Percentiles rank a stretch among this genome's conserved stretches.
phyloP scores from a whole-genome alignment of 1,140 invertebrate species.

The Nilaparvata lugens region DNA sequence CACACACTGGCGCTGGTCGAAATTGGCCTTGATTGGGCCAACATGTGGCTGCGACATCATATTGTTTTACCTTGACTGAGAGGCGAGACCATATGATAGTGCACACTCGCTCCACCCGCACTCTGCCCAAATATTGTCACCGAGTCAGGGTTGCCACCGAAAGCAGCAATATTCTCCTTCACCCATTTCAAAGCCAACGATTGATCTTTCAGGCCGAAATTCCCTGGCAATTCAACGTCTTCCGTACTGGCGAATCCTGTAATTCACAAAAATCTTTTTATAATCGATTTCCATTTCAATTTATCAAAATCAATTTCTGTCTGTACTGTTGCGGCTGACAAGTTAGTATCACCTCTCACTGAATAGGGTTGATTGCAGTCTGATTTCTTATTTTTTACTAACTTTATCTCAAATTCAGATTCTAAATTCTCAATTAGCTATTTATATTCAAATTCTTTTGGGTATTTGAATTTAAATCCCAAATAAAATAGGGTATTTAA shows the following conservation, averaged over 20 bases:
- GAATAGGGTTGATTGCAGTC: too few relatives aligned
- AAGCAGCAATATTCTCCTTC: conserved; percentile 16
- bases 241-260: conserved; percentile 21
- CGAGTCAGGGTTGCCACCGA: conserved; percentile 16
- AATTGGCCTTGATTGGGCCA: too few relatives aligned
- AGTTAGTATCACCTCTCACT: not conserved
- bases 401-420: too few relatives aligned
- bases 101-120: conserved; percentile 17
- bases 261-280: not conserved
- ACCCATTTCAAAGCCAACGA: conserved; percentile 19
- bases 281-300: too few relatives aligned
- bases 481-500: too few relatives aligned
- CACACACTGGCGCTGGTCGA: too few relatives aligned
- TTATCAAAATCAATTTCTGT: too few relatives aligned
- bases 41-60: too few relatives aligned
- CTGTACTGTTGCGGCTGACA: not conserved
- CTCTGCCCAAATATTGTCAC: conserved; percentile 15
- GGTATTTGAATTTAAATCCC: too few relatives aligned
- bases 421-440: too few relatives aligned
- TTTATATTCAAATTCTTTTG: too few relatives aligned
- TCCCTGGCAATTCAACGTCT: conserved; percentile 19
- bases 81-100: conserved; percentile 19
- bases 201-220: conserved; percentile 23
- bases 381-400: too few relatives aligned
- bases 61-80: conserved; percentile 16